phyloP scores from a whole-genome alignment of 1,140 invertebrate genomes.

The Brachionus rubens region DNA sequence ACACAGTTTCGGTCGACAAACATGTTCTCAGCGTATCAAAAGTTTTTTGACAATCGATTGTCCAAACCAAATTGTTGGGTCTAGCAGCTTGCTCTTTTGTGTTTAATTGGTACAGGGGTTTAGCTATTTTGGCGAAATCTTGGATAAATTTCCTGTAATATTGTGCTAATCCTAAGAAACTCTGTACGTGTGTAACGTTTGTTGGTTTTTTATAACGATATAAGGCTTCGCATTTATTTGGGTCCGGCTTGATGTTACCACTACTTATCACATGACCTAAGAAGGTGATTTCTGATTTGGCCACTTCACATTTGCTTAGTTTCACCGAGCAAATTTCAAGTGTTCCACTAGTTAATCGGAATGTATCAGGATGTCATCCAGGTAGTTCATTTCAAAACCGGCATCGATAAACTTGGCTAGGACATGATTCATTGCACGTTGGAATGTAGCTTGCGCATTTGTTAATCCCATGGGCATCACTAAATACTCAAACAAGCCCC shows the following conservation, averaged over 20 bases:
- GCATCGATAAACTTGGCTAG: neutral
- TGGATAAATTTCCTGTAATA: slow-evolving; percentile 54
- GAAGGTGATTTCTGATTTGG: neutral
- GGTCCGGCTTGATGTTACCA: neutral
- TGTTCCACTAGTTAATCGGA: neutral
- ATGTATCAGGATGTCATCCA: neutral
- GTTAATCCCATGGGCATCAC: neutral
- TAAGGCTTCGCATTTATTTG: neutral
- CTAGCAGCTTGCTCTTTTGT: slow-evolving; percentile 49
- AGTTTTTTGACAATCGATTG: slow-evolving; percentile 50
- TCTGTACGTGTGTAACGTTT: slow-evolving; percentile 1
- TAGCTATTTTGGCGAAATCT: slow-evolving; percentile 57
- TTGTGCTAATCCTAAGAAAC: slow-evolving; percentile 51
- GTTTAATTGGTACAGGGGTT: slow-evolving; percentile 53
- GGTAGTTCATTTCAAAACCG: neutral
- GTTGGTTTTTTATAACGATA: neutral
- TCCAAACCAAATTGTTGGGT: slow-evolving; percentile 51
- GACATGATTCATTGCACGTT: neutral
- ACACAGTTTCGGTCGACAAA: slow-evolving; percentile 43
- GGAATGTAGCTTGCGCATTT: slow-evolving; percentile 1
- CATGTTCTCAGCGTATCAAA: slow-evolving; percentile 53
- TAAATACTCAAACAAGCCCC: neutral
- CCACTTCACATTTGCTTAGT: neutral
- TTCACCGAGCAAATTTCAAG: neutral
- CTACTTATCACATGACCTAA: neutral